Conservation (phyloP, 1,140 invertebrate species). For the Drosophila orosa region DNA sequence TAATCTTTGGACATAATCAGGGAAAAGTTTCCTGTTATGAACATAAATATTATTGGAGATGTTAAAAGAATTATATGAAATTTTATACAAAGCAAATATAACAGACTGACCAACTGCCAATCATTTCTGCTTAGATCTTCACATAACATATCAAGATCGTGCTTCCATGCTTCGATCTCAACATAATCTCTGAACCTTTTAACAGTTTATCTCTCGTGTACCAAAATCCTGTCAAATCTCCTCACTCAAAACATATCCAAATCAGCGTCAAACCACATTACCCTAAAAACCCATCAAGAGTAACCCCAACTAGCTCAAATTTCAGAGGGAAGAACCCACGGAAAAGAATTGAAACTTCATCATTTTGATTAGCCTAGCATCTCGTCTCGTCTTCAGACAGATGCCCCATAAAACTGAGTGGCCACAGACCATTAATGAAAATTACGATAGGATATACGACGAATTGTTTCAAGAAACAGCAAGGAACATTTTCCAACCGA, state of each 20-base stretch:
- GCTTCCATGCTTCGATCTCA: not conserved
- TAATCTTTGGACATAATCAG: not conserved
- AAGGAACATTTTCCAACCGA: slow-evolving; percentile 72
- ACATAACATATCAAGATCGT: slow-evolving; percentile 16
- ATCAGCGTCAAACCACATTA: slow-evolving; percentile 71
- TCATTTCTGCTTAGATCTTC: not conserved
- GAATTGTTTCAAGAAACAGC: slow-evolving; percentile 36
- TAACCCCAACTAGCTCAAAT: slow-evolving; percentile 55
- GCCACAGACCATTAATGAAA: slow-evolving; percentile 68
- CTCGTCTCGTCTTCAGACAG: slow-evolving; percentile 37
- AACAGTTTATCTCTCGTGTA: slow-evolving; percentile 18
- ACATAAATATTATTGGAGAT: not conserved
- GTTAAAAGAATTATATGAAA: not conserved
- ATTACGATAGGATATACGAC: slow-evolving; percentile 53
- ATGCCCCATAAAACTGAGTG: slow-evolving; percentile 64
- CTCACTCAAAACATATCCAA: slow-evolving; percentile 42
- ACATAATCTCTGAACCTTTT: slow-evolving; percentile 16
- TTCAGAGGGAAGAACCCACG: slow-evolving; percentile 43
- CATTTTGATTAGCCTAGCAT: slow-evolving; percentile 67
- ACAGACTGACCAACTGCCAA: not conserved
- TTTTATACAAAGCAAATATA: not conserved
- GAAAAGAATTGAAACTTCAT: slow-evolving; percentile 70
- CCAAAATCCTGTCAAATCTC: slow-evolving; percentile 56
- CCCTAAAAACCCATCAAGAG: slow-evolving; percentile 47
- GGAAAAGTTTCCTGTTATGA: not conserved